Conservation (phyloP, 1,140 invertebrate species). For the Dermatophagoides farinae region DNA sequence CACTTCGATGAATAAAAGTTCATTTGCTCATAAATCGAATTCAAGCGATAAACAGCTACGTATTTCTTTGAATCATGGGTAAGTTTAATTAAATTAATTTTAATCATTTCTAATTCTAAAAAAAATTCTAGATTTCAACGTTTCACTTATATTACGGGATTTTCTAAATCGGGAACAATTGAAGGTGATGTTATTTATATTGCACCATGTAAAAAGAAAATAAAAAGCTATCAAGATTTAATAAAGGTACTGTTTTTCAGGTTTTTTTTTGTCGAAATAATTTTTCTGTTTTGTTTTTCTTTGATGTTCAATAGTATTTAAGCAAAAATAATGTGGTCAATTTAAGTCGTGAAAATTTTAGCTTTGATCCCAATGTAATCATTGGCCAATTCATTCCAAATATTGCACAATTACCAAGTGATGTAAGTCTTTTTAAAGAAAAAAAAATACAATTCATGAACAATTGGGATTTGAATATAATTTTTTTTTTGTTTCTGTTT, state of each 20-base stretch:
- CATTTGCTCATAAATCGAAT: constrained; percentile 10
- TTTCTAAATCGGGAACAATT: constrained; percentile 46
- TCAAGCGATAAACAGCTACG: constrained; percentile 37
- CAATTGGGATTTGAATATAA: constrained; percentile 21
- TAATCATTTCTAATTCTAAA: constrained; percentile 8
- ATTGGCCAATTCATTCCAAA: constrained; percentile 67
- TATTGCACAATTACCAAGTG: not conserved
- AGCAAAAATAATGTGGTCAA: constrained; percentile 33
- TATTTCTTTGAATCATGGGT: constrained; percentile 49
- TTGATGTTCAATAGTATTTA: constrained; percentile 24
- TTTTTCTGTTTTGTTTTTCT: not conserved
- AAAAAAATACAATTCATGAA: too few relatives aligned
- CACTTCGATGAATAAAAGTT: not conserved
- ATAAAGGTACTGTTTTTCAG: constrained; percentile 34
- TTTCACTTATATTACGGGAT: constrained; percentile 61
- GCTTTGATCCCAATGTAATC: constrained; percentile 62
- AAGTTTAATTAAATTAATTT: constrained; percentile 10
- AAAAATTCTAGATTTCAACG: constrained; percentile 45
- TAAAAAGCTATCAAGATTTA: constrained; percentile 49
- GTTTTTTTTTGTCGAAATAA: not conserved
- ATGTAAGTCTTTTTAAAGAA: constrained; percentile 16
- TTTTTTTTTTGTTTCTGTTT: constrained; percentile 23
- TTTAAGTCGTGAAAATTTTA: constrained; percentile 65
- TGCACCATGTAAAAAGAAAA: constrained; percentile 57
- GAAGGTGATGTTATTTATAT: constrained; percentile 48